A percentile compares a stretch with the other conserved stretches of the same genome.
phyloP scores from a whole-genome alignment of 2,888 invertebrate species.

The Bimastos eiseni region DNA sequence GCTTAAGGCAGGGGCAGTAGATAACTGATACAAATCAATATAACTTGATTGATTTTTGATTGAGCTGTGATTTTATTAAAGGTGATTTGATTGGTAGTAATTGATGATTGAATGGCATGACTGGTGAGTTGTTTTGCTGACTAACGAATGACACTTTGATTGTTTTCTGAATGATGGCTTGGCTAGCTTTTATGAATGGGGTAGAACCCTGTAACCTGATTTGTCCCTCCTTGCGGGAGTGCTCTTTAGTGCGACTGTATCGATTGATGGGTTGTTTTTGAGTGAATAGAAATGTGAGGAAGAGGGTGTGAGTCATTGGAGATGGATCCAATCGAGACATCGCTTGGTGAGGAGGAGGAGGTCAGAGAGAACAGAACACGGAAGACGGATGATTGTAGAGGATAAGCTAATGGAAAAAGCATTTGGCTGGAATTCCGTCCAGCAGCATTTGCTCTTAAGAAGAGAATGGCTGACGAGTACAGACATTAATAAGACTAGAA shows the following conservation, averaged over 20 bases:
- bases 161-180: background rate
- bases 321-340: too few relatives aligned
- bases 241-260: background rate
- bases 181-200: background rate
- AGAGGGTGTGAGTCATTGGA: background rate
- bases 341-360: too few relatives aligned
- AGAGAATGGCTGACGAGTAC: background rate
- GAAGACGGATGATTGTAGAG: background rate
- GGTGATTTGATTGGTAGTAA: background rate
- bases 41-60: too few relatives aligned
- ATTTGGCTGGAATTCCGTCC: background rate
- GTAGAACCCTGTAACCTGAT: too few relatives aligned
- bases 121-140: background rate
- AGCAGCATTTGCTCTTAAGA: background rate
- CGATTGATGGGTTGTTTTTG: background rate
- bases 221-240: background rate
- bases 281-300: background rate
- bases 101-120: background rate
- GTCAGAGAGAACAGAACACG: too few relatives aligned
- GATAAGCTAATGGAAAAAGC: background rate
- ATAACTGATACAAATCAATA: too few relatives aligned
- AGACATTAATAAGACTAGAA: background rate
- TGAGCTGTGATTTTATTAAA: background rate
- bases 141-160: background rate
- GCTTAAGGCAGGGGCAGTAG: too few relatives aligned